Conservation (phyloP, 2,797 vertebrate species). For the Labeo calbasu region DNA sequence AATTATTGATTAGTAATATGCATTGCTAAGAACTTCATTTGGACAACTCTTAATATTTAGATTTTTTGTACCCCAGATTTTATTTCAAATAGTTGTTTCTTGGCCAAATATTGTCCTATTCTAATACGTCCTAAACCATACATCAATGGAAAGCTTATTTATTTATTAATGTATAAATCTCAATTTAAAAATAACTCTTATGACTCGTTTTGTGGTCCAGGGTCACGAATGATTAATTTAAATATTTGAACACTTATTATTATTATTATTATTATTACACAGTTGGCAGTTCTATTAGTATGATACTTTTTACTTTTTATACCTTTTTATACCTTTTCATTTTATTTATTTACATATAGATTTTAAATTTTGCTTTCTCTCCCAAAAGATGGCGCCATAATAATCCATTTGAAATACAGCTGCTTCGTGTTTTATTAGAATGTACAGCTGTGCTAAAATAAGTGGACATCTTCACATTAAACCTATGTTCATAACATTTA, state of each 20-base stretch:
- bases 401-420: neutral
- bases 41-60: too few species aligned
- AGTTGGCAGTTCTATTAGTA: neutral
- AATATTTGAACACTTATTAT: neutral
- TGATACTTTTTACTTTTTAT: too few species aligned
- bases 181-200: too few species aligned
- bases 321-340: neutral
- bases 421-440: neutral
- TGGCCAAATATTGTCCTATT: too few species aligned
- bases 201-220: too few species aligned
- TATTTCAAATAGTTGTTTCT: too few species aligned
- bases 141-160: too few species aligned
- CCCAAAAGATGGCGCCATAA: conserved; percentile 44
- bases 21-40: too few species aligned
- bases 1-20: too few species aligned
- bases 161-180: too few species aligned
- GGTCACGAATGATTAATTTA: neutral
- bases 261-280: neutral
- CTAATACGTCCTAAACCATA: too few species aligned
- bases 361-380: neutral
- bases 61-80: too few species aligned
- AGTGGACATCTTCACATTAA: neutral
- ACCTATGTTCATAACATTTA: neutral
- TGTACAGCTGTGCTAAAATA: neutral
- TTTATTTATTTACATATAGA: neutral